Percentiles rank a stretch among this genome's conserved stretches.
Conservation (phyloP, 2,797 vertebrate genomes). For the Telmatherina bonti region DNA sequence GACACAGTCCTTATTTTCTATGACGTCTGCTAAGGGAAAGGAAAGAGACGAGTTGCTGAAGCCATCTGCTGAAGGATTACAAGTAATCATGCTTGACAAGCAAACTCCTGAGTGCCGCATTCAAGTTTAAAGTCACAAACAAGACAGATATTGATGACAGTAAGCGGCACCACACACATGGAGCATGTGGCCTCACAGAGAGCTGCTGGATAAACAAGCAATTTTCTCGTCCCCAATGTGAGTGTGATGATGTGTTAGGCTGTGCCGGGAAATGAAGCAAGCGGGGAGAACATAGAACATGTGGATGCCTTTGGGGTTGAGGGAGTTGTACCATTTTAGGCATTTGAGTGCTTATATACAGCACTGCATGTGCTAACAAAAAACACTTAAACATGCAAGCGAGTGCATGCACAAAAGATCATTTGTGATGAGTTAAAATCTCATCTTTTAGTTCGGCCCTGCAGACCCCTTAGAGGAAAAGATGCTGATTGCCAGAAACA, state of each 20-base stretch:
- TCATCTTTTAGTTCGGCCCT: constrained; percentile 35
- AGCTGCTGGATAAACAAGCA: constrained; percentile 55
- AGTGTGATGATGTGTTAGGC: constrained; percentile 62
- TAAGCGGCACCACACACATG: constrained; percentile 35
- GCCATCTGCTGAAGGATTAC: constrained; percentile 48
- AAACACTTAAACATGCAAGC: constrained; percentile 30
- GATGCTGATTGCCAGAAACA: constrained; percentile 58
- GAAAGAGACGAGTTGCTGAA: constrained; percentile 42
- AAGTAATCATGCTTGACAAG: constrained; percentile 48
- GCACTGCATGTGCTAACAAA: constrained; percentile 15
- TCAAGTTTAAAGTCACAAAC: constrained; percentile 59
- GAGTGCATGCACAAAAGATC: not conserved
- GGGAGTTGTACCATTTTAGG: constrained; percentile 39
- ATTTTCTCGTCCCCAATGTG: constrained; percentile 48
- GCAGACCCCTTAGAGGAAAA: constrained; percentile 37
- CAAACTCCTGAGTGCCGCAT: constrained; percentile 42
- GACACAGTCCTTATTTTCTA: constrained; percentile 38
- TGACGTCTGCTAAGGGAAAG: constrained; percentile 28
- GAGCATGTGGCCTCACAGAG: constrained; percentile 47
- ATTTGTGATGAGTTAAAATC: constrained; percentile 38
- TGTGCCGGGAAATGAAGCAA: constrained; percentile 52
- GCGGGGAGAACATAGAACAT: constrained; percentile 62
- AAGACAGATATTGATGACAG: constrained; percentile 64
- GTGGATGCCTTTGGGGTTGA: constrained; percentile 63
- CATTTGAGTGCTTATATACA: constrained; percentile 26